Evolutionary conservation across 2,113 vertebrate genomes (phyloP).

Genomic region (Macroglossus sobrinus): DNA sequence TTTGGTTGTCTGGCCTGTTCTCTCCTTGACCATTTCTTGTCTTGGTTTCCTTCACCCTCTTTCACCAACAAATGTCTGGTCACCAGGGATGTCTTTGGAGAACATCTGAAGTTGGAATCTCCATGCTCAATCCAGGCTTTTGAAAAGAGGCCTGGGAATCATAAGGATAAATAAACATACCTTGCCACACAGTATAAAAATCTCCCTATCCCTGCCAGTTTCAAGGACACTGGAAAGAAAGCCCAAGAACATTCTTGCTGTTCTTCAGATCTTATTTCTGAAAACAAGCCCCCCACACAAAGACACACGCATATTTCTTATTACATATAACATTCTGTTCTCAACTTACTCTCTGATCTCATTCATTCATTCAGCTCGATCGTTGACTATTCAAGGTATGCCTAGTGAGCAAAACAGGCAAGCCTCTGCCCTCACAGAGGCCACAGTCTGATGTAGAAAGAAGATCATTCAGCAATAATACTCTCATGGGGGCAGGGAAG

Average conservation of each 20-base stretch:
- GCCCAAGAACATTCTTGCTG: not conserved
- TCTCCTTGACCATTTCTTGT: conserved; percentile 25
- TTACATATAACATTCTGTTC: not conserved
- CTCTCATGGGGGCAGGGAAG: accelerated
- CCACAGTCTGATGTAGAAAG: not conserved
- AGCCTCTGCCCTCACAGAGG: not conserved
- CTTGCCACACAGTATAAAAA: not conserved
- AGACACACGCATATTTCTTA: not conserved
- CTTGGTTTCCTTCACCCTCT: not conserved
- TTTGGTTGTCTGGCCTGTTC: not conserved
- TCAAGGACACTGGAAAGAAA: not conserved
- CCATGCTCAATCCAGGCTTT: not conserved
- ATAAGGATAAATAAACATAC: not conserved
- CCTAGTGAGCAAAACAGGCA: not conserved
- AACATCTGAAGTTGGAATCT: not conserved
- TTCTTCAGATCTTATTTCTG: conserved; percentile 15
- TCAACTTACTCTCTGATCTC: not conserved
- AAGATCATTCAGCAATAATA: not conserved
- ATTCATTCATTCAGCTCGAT: not conserved
- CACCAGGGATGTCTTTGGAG: not conserved
- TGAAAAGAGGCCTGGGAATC: not conserved
- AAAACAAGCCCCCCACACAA: not conserved
- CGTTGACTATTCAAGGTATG: not conserved
- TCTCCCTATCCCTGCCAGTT: not conserved
- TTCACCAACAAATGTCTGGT: not conserved